Conservation (phyloP, 1,140 invertebrate genomes). For the Coboldia fuscipes region DNA sequence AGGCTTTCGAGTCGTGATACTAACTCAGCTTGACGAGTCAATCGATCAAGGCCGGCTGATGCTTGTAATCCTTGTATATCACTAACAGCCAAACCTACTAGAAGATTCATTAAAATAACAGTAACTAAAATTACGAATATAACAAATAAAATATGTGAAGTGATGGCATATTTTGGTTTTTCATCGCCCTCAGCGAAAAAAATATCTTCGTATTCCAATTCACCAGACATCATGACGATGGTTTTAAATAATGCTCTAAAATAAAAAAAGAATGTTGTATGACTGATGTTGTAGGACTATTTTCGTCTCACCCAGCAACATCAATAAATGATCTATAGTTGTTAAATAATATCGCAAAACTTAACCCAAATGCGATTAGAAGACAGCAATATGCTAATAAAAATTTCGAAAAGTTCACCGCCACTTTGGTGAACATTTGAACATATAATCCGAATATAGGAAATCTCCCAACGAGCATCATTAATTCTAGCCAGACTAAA, state of each 20-base stretch:
- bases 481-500: slow-evolving; percentile 54
- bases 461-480: slow-evolving; percentile 65
- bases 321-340: slow-evolving; percentile 46
- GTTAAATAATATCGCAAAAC: slow-evolving; percentile 56
- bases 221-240: slow-evolving; percentile 75
- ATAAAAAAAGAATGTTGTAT: neutral
- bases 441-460: slow-evolving; percentile 67
- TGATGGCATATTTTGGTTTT: slow-evolving; percentile 32
- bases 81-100: slow-evolving; percentile 66
- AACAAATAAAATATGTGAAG: slow-evolving; percentile 52
- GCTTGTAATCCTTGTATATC: slow-evolving; percentile 66
- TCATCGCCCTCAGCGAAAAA: slow-evolving; percentile 38
- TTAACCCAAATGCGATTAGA: slow-evolving; percentile 52
- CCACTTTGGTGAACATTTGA: slow-evolving; percentile 66
- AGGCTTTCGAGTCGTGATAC: slow-evolving; percentile 59
- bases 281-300: neutral
- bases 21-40: slow-evolving; percentile 57
- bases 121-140: slow-evolving; percentile 61
- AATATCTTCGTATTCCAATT: slow-evolving; percentile 65
- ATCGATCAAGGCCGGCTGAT: slow-evolving; percentile 51
- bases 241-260: slow-evolving; percentile 43
- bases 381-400: slow-evolving; percentile 58
- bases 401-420: slow-evolving; percentile 66
- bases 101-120: slow-evolving; percentile 63
- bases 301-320: slow-evolving; percentile 16